These are phyloP conservation scores for Novumbra hubbsi DNA, from an alignment of 2,797 vertebrate genomes.

Conservation along the genomic window DNA sequence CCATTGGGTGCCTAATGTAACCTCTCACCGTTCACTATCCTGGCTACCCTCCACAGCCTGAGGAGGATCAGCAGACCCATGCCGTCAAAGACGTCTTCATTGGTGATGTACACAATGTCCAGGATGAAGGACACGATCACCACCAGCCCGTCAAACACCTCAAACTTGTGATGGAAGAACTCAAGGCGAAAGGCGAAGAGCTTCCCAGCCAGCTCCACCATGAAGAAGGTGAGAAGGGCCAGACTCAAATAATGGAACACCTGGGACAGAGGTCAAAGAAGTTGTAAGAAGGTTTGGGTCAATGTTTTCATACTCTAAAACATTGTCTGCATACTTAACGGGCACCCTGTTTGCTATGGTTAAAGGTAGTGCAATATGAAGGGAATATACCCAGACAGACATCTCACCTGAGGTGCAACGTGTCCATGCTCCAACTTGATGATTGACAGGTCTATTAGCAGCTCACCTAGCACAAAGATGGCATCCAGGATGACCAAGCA, in stretches of 20 bases:
- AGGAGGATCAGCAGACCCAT: conserved; percentile 90
- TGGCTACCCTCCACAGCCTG: conserved; percentile 92
- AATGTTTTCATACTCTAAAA: background rate
- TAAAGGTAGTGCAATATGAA: background rate
- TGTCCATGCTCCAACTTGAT: conserved; percentile 73
- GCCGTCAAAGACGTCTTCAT: conserved; percentile 82
- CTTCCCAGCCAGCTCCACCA: conserved; percentile 87
- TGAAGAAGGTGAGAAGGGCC: conserved; percentile 85
- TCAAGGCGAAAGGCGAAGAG: conserved; percentile 84
- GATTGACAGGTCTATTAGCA: conserved; percentile 88
- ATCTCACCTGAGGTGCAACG: conserved; percentile 78
- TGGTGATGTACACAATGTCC: conserved; percentile 82
- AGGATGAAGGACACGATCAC: conserved; percentile 89
- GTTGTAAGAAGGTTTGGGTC: background rate
- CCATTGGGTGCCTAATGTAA: background rate
- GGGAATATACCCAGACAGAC: background rate
- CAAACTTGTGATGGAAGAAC: conserved; percentile 95
- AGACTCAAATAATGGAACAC: conserved; percentile 92
- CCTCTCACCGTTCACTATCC: conserved; percentile 89
- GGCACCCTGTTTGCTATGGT: background rate
- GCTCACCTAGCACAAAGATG: conserved; percentile 85
- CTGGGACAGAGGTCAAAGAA: conserved; percentile 58
- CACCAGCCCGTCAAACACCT: conserved; percentile 87
- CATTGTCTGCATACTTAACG: background rate
- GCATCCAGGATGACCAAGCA: conserved; percentile 90